Evolutionary conservation across 2,113 vertebrate species (phyloP).

Genomic region (Nibea coibor): DNA sequence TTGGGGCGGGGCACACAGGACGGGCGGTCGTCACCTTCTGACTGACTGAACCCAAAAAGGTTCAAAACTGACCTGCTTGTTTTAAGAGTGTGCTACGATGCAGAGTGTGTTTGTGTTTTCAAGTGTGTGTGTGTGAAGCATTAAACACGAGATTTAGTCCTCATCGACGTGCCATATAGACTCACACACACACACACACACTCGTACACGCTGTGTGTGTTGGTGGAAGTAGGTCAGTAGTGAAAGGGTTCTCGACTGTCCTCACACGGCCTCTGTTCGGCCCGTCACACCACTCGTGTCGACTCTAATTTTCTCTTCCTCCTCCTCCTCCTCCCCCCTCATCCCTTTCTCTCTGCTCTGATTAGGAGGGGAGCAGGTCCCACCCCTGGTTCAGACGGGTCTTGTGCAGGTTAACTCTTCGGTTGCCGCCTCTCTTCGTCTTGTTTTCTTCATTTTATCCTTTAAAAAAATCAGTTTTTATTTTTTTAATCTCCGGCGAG

Average conservation of each 20-base stretch:
- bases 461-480: neutral
- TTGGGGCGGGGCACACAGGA: no score
- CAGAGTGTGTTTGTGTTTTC: neutral
- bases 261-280: conserved; percentile 59
- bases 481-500: neutral
- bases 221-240: conserved; percentile 73
- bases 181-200: neutral
- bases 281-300: conserved; percentile 62
- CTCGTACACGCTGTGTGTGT: neutral
- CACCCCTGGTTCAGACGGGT: conserved; percentile 57
- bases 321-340: conserved; percentile 22
- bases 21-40: no score
- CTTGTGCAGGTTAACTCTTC: conserved; percentile 68
- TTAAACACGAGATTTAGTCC: conserved; percentile 38
- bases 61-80: neutral
- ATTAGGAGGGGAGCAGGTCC: conserved; percentile 62
- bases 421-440: neutral
- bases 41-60: neutral
- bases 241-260: conserved; percentile 65
- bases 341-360: conserved; percentile 53
- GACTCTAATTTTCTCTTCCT: conserved; percentile 63
- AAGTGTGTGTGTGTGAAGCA: neutral
- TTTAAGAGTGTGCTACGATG: conserved; percentile 18
- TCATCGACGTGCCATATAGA: conserved; percentile 31
- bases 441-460: neutral